Base-by-base conservation (phyloP, 2,888 invertebrate genomes). In the Campoletis raptor region DNA sequence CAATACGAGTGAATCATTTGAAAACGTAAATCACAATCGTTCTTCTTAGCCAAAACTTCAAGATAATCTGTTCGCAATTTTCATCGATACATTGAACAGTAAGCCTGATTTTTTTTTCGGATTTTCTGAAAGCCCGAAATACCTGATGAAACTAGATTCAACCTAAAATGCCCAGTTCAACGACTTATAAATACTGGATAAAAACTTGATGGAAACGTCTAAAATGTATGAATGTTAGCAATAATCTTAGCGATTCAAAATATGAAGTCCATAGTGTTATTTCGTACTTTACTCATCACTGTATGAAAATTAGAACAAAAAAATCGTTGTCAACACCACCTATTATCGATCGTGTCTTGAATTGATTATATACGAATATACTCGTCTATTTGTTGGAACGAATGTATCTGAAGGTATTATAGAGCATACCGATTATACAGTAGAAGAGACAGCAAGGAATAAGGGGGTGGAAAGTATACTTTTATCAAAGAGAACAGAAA, bases 401-500 rank as follows among this genome's bases (percentile, higher is more conserved):
- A 30, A 70, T 30, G 67, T 67, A 67, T 67, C 30, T 30, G 24
- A 61, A 21, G 9, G 67, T 40, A 67, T 21, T 40, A 40, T n/a
- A 67, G 37, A 40, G n/a, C 40, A 52, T 52, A 36, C 52, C 36
- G 72, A 52, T 72, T 21, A 52, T 52, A 37, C 21, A 54, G n/a
- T 9, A 36, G 30, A 10, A 48, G 45, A 61, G 18, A 48, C 36
- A 36, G 30, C 7, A 67, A 18, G 61, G 18, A 36, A 57, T 67
- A 12, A 21, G 18, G 15, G 48, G 70, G 72, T 45, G 18, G n/a
- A 15, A 37, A 64, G 52, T 67, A 70, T 81, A 64, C 72, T 81
- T 81, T 64, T 70, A 79, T 81, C 66, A 48, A 57, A 64, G 70
- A 76, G 77, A 40, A 54, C n/a, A 66, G 40, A 73, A 67, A 83